These are phyloP conservation scores for Cantharis rufa DNA, from an alignment of 2,888 invertebrate genomes.

Conservation along the genomic window DNA sequence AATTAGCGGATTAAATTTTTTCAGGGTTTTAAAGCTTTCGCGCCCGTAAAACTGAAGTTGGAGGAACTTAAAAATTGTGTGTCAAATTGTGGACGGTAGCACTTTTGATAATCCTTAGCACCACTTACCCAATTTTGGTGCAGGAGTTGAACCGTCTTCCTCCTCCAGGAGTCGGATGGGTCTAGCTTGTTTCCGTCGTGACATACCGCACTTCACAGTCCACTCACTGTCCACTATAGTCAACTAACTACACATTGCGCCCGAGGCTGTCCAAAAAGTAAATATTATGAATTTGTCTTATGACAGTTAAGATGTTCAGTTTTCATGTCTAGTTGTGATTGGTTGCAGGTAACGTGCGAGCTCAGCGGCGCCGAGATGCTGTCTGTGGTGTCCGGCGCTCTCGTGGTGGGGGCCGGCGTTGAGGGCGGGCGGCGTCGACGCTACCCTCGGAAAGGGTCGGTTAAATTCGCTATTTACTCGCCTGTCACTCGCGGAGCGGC, in stretches of 20 bases:
- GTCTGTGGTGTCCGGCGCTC: slow-evolving; percentile 52
- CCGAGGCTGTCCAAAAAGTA: slow-evolving; percentile 27
- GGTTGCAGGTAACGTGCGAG: slow-evolving; percentile 52
- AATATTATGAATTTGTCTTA: slow-evolving; percentile 33
- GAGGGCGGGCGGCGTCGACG: slow-evolving; percentile 52
- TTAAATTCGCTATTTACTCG: slow-evolving; percentile 41
- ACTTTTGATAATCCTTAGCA: slow-evolving; percentile 12
- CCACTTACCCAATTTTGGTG: slow-evolving; percentile 43
- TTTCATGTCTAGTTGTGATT: slow-evolving; percentile 43
- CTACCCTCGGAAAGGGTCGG: slow-evolving; percentile 53
- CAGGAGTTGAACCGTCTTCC: slow-evolving; percentile 50
- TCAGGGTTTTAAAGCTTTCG: not conserved
- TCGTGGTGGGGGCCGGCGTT: slow-evolving; percentile 50
- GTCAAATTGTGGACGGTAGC: slow-evolving; percentile 4
- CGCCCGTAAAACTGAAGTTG: not conserved
- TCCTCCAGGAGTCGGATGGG: slow-evolving; percentile 60
- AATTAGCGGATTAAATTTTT: not conserved
- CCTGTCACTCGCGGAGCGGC: slow-evolving; percentile 37
- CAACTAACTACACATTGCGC: slow-evolving; percentile 35
- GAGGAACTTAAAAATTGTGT: not conserved
- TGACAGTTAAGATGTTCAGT: slow-evolving; percentile 39
- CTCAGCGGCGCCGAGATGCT: slow-evolving; percentile 56
- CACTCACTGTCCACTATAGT: slow-evolving; percentile 40
- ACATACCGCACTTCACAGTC: slow-evolving; percentile 52
- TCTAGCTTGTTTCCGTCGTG: slow-evolving; percentile 61